A percentile compares a stretch with the other conserved stretches of the same genome.
These are phyloP conservation scores for Takifugu flavidus DNA, from an alignment of 2,113 vertebrate species.

Conservation along the genomic window DNA sequence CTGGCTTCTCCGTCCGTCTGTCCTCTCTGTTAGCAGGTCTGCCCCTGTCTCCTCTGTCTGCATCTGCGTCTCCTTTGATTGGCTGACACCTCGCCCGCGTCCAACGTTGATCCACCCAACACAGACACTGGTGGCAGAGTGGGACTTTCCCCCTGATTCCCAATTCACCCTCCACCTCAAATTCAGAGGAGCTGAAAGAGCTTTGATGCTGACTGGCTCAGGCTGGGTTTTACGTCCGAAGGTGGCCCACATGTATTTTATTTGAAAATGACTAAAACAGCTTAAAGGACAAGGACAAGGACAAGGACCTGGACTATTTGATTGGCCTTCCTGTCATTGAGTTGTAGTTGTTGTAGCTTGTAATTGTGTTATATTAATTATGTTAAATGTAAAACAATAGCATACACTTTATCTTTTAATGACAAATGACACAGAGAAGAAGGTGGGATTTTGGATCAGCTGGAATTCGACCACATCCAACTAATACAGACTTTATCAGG, in stretches of 20 bases:
- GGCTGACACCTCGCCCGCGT: conserved; percentile 42
- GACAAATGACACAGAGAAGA: too few relatives aligned
- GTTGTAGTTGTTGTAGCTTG: too few relatives aligned
- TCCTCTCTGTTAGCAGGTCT: not conserved
- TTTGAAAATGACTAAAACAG: too few relatives aligned
- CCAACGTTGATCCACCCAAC: conserved; percentile 49
- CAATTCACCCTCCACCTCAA: conserved; percentile 42
- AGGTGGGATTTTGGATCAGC: not conserved
- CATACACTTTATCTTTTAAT: not conserved
- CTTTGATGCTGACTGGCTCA: conserved; percentile 28
- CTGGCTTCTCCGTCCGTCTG: conserved; percentile 6
- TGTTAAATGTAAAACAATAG: too few relatives aligned
- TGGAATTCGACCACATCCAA: not conserved
- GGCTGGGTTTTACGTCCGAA: too few relatives aligned
- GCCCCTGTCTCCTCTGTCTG: conserved; percentile 33
- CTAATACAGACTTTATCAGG: too few relatives aligned
- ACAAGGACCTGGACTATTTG: too few relatives aligned
- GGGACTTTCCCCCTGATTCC: conserved; percentile 32
- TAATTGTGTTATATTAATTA: too few relatives aligned
- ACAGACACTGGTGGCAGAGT: conserved; percentile 29
- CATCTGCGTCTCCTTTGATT: conserved; percentile 52
- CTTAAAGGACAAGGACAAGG: too few relatives aligned
- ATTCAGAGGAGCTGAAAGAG: conserved; percentile 43
- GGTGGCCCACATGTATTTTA: too few relatives aligned
- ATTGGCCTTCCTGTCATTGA: too few relatives aligned